A percentile compares a stretch with the other conserved stretches of the same genome.
Conservation (phyloP, 1,140 invertebrate species). For the Heliothis subflexa region DNA sequence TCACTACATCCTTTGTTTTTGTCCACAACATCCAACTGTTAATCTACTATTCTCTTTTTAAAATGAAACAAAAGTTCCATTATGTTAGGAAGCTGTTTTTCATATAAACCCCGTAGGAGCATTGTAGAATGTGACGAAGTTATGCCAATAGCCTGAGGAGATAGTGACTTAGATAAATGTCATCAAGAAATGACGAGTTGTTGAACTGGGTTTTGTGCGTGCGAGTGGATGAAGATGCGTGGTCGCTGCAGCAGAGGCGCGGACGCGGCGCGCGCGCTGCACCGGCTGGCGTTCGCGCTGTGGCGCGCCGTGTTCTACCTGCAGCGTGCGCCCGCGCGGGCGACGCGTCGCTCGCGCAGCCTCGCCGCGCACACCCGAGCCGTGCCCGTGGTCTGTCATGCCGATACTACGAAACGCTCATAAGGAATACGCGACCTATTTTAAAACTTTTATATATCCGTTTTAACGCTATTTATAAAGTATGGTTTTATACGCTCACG, state of each 20-base stretch:
- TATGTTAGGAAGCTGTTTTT: not conserved
- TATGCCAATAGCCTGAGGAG: not conserved
- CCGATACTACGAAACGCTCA: not conserved
- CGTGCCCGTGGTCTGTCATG: slow-evolving; percentile 51
- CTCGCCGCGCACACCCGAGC: slow-evolving; percentile 26
- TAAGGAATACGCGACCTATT: slow-evolving; percentile 21
- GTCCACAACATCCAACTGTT: slow-evolving; percentile 20
- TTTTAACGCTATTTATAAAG: slow-evolving; percentile 9
- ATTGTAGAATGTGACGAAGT: not conserved
- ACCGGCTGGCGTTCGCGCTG: slow-evolving; percentile 78
- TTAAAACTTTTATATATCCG: slow-evolving; percentile 28
- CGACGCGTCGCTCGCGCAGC: slow-evolving; percentile 56
- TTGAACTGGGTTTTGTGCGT: slow-evolving; percentile 29
- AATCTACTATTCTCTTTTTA: slow-evolving; percentile 19
- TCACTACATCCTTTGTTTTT: slow-evolving; percentile 55
- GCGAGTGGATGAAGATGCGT: slow-evolving; percentile 63
- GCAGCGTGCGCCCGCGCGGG: slow-evolving; percentile 63
- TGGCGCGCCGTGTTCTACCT: slow-evolving; percentile 81
- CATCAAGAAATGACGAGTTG: slow-evolving; percentile 6
- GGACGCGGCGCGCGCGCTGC: slow-evolving; percentile 78
- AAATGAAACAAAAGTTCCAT: not conserved
- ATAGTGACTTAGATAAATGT: not conserved
- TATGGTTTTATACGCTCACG: slow-evolving; percentile 5
- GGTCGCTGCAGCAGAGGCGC: slow-evolving; percentile 60
- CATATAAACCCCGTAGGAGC: no score